phyloP scores from a whole-genome alignment of 2,888 invertebrate species.

The Neoitamus cyanurus region DNA sequence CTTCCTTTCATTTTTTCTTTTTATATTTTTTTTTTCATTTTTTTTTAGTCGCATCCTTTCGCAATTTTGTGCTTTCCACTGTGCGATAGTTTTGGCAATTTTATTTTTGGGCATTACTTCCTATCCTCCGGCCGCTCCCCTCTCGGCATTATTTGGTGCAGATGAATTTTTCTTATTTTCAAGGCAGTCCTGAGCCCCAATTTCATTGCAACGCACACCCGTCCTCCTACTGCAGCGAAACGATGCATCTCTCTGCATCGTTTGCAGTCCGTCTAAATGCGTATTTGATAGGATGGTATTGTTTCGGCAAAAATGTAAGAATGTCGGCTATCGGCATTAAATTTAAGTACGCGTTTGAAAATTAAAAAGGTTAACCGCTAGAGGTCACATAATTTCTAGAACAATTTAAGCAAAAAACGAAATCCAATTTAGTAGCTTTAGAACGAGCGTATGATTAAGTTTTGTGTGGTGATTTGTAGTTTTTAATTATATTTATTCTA shows the following conservation, averaged over 20 bases:
- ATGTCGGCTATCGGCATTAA: too few species aligned
- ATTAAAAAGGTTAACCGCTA: too few species aligned
- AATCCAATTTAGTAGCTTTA: too few species aligned
- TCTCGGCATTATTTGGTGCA: background rate
- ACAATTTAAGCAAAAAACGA: too few species aligned
- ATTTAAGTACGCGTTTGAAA: too few species aligned
- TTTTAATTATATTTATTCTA: too few species aligned
- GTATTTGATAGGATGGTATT: background rate
- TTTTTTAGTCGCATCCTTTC: constrained; percentile 7
- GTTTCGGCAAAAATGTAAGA: background rate
- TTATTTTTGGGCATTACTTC: constrained; percentile 16
- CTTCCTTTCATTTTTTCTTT: background rate
- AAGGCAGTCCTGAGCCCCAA: constrained; percentile 10
- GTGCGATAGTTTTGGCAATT: background rate
- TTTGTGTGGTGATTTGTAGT: too few species aligned
- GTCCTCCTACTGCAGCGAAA: background rate
- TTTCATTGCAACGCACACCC: constrained; percentile 2
- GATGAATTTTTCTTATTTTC: background rate
- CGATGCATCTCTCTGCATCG: too few species aligned
- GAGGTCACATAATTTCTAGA: too few species aligned
- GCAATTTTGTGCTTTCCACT: constrained; percentile 11
- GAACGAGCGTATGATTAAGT: too few species aligned
- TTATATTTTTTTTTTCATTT: background rate
- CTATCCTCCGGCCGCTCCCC: background rate
- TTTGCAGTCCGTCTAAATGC: too few species aligned